Conservation (phyloP, 2,113 vertebrate species). For the Ranitomeya variabilis region DNA sequence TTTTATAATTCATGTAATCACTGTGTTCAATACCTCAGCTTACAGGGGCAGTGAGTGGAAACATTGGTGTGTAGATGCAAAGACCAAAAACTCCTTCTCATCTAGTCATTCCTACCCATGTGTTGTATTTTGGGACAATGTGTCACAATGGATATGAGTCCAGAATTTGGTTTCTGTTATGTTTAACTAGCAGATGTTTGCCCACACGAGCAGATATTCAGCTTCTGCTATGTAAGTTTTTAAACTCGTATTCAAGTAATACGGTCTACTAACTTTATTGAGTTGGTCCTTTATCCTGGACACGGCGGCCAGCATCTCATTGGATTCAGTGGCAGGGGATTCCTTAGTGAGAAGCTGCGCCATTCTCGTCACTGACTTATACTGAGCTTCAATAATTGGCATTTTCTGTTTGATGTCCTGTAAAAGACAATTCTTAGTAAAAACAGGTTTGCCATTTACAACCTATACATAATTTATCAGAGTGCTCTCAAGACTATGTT, state of each 20-base stretch:
- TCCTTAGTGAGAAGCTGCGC: constrained; percentile 86
- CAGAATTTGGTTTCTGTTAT: not conserved
- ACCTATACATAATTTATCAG: not conserved
- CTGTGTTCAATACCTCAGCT: no score
- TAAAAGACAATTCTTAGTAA: constrained; percentile 36
- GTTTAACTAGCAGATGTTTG: not conserved
- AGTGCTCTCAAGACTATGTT: not conserved
- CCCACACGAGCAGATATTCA: not conserved
- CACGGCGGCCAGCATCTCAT: constrained; percentile 79
- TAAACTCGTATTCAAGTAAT: not conserved
- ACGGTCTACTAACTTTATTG: constrained; percentile 76
- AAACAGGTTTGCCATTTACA: not conserved
- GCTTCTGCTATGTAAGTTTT: not conserved
- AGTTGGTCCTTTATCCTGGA: constrained; percentile 84
- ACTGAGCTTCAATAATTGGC: constrained; percentile 86
- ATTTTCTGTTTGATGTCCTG: constrained; percentile 89
- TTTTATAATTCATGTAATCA: not conserved
- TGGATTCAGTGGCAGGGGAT: constrained; percentile 78
- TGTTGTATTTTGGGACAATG: no score
- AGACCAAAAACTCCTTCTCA: no score
- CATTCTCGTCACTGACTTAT: constrained; percentile 81
- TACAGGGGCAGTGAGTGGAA: no score
- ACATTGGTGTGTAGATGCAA: no score
- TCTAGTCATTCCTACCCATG: no score
- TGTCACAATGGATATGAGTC: no score